Conservation (phyloP, 2,888 invertebrate genomes). For the Hartigia nigra region DNA sequence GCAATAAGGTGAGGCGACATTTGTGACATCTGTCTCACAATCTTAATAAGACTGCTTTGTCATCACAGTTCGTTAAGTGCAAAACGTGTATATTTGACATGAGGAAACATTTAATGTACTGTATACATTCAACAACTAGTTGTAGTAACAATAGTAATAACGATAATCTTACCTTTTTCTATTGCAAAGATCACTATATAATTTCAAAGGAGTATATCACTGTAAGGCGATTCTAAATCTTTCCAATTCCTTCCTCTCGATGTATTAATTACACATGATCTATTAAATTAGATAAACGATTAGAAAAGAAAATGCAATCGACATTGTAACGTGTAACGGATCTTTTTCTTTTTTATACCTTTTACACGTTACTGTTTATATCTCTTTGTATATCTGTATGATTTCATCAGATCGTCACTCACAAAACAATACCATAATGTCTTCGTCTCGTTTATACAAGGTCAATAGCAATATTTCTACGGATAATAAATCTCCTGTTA, state of each 20-base stretch:
- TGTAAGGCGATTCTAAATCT: not conserved
- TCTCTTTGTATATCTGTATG: not conserved
- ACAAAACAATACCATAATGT: not conserved
- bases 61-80: constrained; percentile 28
- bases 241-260: not conserved
- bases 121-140: not conserved
- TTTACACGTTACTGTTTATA: not conserved
- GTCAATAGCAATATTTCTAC: not conserved
- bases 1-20: not conserved
- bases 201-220: not conserved
- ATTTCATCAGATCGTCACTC: not conserved
- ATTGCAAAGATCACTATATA: not conserved
- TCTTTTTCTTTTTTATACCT: not conserved
- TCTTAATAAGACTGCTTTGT: constrained; percentile 27
- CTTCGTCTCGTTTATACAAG: not conserved
- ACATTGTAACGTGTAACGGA: not conserved
- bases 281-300: not conserved
- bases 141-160: not conserved
- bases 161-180: not conserved
- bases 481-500: not conserved
- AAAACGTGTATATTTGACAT: not conserved
- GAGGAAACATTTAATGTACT: not conserved
- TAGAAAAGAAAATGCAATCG: not conserved
- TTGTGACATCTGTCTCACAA: not conserved
- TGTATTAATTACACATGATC: not conserved